Evolutionary conservation across 2,888 invertebrate genomes (phyloP).

Genomic region (Drosophila diplacantha): DNA sequence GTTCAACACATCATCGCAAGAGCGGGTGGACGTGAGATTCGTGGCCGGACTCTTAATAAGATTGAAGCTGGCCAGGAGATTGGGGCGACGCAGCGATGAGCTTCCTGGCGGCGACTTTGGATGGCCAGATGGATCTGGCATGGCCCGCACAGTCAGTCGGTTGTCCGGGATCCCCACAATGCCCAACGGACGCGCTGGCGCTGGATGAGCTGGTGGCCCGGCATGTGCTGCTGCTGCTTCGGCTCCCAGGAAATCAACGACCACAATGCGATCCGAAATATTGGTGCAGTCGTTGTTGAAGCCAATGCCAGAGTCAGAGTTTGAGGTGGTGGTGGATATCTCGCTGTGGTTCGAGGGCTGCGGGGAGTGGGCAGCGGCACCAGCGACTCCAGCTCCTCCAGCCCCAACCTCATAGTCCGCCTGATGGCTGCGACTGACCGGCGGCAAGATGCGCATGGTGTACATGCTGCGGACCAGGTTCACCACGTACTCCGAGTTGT

Average conservation of each 20-base stretch:
- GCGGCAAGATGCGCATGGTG: constrained; percentile 80
- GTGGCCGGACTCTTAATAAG: constrained; percentile 77
- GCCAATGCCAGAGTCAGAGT: constrained; percentile 96
- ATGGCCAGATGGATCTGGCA: constrained; percentile 80
- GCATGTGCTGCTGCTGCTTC: constrained; percentile 39
- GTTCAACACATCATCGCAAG: constrained; percentile 81
- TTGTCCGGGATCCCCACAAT: constrained; percentile 74
- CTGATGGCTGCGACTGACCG: constrained; percentile 69
- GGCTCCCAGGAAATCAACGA: constrained; percentile 82
- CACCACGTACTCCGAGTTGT: constrained; percentile 87
- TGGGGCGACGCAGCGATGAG: constrained; percentile 61
- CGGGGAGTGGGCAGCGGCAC: constrained; percentile 84
- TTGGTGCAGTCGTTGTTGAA: constrained; percentile 93
- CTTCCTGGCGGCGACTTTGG: constrained; percentile 60
- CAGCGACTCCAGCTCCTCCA: constrained; percentile 52
- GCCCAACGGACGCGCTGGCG: constrained; percentile 66
- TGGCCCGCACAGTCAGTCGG: constrained; percentile 82
- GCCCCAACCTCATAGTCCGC: constrained; percentile 53
- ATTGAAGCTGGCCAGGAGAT: constrained; percentile 78
- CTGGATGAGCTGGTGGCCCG: constrained; percentile 32
- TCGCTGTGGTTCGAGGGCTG: constrained; percentile 91
- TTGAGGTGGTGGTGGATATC: constrained; percentile 90
- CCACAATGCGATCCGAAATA: constrained; percentile 87
- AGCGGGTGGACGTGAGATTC: constrained; percentile 77
- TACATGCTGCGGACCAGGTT: constrained; percentile 86